These are phyloP conservation scores for Aphis craccivora DNA, from an alignment of 1,140 invertebrate species.

Conservation along the genomic window DNA sequence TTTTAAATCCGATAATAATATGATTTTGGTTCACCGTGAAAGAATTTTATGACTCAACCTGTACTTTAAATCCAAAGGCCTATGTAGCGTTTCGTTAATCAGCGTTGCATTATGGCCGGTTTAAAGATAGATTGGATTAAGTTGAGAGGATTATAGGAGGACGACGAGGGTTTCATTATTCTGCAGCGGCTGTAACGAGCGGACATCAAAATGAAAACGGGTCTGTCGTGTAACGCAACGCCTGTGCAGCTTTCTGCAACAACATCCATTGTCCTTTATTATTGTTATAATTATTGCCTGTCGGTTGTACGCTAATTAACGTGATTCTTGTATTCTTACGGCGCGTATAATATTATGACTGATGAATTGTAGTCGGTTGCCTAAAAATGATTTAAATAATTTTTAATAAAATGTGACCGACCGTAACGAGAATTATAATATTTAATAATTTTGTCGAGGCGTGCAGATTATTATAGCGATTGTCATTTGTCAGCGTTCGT, in stretches of 20 bases:
- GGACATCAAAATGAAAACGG: constrained; percentile 39
- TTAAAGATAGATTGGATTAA: constrained; percentile 47
- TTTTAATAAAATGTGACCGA: not conserved
- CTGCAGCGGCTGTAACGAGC: constrained; percentile 23
- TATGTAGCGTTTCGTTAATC: constrained; percentile 19
- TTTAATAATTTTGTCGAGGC: not conserved
- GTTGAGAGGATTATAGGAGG: constrained; percentile 14
- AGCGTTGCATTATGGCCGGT: constrained; percentile 31
- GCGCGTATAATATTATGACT: not conserved
- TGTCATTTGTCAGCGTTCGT: not conserved
- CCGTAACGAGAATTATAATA: not conserved
- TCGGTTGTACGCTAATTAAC: constrained; percentile 3
- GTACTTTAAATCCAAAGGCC: not conserved
- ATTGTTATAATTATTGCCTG: not conserved
- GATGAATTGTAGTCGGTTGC: not conserved
- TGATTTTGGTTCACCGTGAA: too few relatives aligned
- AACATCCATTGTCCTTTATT: constrained; percentile 5
- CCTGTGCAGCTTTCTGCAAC: not conserved
- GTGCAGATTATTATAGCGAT: not conserved
- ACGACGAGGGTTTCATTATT: constrained; percentile 38
- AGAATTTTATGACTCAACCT: not conserved
- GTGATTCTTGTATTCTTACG: constrained; percentile 14
- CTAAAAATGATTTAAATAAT: constrained; percentile 4
- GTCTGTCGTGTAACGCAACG: not conserved
- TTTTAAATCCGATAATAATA: too few relatives aligned